Conservation (phyloP, 2,888 invertebrate genomes). For the Marronus borbonicus region DNA sequence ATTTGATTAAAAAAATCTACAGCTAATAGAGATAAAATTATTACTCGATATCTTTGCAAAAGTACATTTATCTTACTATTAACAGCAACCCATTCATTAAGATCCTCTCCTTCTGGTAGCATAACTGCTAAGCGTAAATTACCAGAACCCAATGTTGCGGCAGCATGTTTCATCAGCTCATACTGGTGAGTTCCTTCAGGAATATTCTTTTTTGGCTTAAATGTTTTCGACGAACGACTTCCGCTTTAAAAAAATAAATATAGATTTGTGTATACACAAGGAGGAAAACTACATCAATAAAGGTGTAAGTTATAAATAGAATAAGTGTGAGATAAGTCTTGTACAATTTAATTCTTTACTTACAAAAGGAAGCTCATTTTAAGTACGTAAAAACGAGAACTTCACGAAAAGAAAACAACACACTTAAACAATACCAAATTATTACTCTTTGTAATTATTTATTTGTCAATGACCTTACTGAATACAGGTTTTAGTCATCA, state of each 20-base stretch:
- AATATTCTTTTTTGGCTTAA: constrained; percentile 99
- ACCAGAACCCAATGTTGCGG: constrained; percentile 97
- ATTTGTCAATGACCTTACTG: constrained; percentile 64
- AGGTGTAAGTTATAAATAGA: constrained; percentile 57
- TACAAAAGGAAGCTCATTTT: constrained; percentile 79
- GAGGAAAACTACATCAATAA: constrained; percentile 42
- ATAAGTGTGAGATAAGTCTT: constrained; percentile 49
- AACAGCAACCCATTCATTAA: constrained; percentile 99
- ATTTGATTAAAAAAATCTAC: constrained; percentile 99
- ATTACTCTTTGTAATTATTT: constrained; percentile 54
- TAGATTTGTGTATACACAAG: constrained; percentile 48
- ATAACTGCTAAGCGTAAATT: constrained; percentile 96
- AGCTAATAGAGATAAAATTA: constrained; percentile 75
- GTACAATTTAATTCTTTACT: constrained; percentile 66
- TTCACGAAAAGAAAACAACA: constrained; percentile 41
- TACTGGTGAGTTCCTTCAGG: constrained; percentile 99
- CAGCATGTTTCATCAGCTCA: constrained; percentile 99
- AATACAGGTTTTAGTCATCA: constrained; percentile 60
- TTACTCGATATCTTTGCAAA: neutral
- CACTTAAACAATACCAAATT: constrained; percentile 45
- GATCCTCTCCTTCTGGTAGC: constrained; percentile 98
- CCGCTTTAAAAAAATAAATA: constrained; percentile 73
- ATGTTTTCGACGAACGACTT: constrained; percentile 95
- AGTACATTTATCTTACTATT: constrained; percentile 84
- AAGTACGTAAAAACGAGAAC: constrained; percentile 51